phyloP scores from a whole-genome alignment of 2,113 vertebrate species.

The Andinoacara biseriatus region DNA sequence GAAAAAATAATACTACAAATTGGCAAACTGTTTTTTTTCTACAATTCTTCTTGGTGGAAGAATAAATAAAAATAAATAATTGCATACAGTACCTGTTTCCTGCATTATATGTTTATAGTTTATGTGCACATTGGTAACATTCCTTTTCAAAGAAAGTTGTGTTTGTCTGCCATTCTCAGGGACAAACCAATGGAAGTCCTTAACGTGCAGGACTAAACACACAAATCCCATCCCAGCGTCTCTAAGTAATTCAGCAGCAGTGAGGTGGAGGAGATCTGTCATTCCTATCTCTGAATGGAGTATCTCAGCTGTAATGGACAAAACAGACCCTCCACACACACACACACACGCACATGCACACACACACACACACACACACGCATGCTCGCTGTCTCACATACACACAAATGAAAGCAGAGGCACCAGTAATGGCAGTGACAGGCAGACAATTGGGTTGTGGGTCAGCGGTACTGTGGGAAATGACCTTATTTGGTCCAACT shows the following conservation, averaged over 20 bases:
- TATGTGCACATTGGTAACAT: not conserved
- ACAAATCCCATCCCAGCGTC: constrained; percentile 42
- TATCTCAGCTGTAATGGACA: constrained; percentile 56
- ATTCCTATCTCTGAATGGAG: constrained; percentile 57
- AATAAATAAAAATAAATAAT: not conserved
- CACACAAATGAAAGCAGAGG: constrained; percentile 40
- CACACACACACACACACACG: constrained; percentile 8
- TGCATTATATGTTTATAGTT: constrained; percentile 11
- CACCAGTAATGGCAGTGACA: constrained; percentile 53
- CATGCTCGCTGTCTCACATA: not conserved
- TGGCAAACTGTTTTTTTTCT: not conserved
- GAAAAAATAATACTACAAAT: not conserved
- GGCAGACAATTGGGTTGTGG: constrained; percentile 30
- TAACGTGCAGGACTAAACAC: constrained; percentile 21
- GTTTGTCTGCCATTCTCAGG: not conserved
- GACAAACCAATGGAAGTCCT: constrained; percentile 38
- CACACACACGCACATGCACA: not conserved
- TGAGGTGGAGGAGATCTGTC: constrained; percentile 46
- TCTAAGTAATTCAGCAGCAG: constrained; percentile 52
- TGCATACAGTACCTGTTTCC: not conserved
- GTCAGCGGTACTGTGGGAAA: constrained; percentile 73
- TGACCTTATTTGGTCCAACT: constrained; percentile 68
- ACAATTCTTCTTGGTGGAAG: not conserved
- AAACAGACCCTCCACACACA: constrained; percentile 47
- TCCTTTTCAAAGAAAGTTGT: constrained; percentile 11